A percentile compares a stretch with the other conserved stretches of the same genome.
These are phyloP conservation scores for Chalcosyrphus nemorum DNA, from an alignment of 2,888 invertebrate species.

Conservation along the genomic window DNA sequence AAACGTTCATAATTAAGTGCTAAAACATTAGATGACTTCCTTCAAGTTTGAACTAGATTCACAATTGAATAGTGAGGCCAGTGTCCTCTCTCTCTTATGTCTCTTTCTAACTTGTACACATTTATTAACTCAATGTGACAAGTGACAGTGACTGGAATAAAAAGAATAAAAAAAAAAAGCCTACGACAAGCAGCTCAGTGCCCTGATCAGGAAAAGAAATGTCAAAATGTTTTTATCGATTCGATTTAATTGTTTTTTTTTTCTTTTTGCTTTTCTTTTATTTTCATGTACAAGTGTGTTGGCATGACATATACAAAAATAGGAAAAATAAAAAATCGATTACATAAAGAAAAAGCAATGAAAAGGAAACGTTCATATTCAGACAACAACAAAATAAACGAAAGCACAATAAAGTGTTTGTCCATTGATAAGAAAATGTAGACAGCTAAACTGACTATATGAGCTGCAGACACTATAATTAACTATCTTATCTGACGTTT, in stretches of 20 bases:
- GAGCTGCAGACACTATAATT: conserved; percentile 22
- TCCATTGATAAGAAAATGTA: conserved; percentile 11
- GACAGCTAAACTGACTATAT: not conserved
- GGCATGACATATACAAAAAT: not conserved
- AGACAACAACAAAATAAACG: not conserved
- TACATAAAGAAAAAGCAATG: not conserved
- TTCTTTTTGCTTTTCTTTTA: not conserved
- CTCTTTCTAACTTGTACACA: not conserved
- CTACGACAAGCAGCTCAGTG: not conserved
- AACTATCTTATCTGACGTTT: conserved; percentile 40
- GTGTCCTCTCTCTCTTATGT: not conserved
- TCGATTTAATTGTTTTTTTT: not conserved
- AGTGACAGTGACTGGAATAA: not conserved
- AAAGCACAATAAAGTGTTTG: conserved; percentile 1
- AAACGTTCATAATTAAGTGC: conserved; percentile 4
- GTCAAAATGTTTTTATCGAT: conserved; percentile 20
- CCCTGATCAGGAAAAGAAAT: conserved; percentile 5
- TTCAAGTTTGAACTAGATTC: conserved; percentile 17
- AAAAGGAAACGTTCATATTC: conserved; percentile 19
- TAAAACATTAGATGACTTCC: conserved; percentile 13
- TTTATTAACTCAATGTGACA: not conserved
- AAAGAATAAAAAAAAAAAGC: too few relatives aligned
- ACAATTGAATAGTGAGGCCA: conserved; percentile 1
- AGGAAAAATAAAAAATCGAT: not conserved
- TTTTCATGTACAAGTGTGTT: too few relatives aligned